These are phyloP conservation scores for Dinomys branickii DNA, from an alignment of 2,113 vertebrate species.

Conservation along the genomic window DNA sequence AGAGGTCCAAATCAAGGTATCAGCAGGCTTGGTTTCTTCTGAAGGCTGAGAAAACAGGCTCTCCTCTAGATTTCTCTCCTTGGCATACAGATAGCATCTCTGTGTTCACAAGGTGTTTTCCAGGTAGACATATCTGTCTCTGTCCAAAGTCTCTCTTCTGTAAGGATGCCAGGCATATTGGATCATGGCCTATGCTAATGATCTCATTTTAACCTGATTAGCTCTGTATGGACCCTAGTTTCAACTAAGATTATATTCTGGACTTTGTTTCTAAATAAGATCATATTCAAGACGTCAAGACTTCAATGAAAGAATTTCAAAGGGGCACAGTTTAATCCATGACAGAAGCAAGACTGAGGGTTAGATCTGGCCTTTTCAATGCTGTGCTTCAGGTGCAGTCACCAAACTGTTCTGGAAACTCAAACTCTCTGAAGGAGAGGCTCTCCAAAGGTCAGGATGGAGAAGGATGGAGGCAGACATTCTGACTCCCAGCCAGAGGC, in stretches of 20 bases:
- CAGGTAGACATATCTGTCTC: background rate
- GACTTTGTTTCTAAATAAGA: background rate
- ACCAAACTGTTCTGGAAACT: background rate
- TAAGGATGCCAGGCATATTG: too few relatives aligned
- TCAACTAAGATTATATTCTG: background rate
- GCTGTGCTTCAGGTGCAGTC: background rate
- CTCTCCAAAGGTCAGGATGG: background rate
- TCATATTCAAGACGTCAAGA: background rate
- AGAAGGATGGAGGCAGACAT: background rate
- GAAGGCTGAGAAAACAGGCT: background rate
- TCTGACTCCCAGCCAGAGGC: background rate
- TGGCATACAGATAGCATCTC: background rate
- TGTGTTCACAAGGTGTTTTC: background rate
- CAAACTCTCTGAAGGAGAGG: background rate
- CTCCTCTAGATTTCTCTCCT: background rate
- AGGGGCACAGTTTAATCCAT: background rate
- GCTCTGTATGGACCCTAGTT: background rate
- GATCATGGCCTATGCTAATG: background rate
- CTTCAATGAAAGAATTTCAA: background rate
- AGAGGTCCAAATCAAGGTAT: background rate
- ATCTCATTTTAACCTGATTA: background rate
- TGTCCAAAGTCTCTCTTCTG: background rate
- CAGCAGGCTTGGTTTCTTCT: background rate
- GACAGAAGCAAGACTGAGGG: background rate
- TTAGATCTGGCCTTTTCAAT: background rate